Evolutionary conservation across 2,113 vertebrate species (phyloP), one percentile per base, ranked within the genome.

Genomic region (Gymnarchus niloticus): DNA sequence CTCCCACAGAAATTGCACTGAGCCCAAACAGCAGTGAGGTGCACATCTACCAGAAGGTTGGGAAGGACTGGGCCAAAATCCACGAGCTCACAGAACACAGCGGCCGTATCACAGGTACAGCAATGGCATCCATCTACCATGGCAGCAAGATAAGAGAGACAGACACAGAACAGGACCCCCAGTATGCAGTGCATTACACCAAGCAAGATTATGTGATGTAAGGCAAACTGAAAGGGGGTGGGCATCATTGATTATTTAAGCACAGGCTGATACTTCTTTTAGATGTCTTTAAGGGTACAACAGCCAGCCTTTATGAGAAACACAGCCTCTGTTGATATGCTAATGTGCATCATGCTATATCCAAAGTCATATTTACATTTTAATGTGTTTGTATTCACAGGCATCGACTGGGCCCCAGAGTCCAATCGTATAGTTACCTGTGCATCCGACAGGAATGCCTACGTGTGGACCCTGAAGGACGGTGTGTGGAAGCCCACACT

Each of bases 371-470:
- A 48, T 48, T 25, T 19, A 12, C 3, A 6, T 48, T 48, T 3
- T 14, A 73, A 73, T 73, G 44, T n/a, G 76, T 48, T n/a, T 41
- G 41, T 78, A 48, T 81, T 83, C 85, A 19, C 88, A 96, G 95
- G 95, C 9, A 92, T 95, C 6, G 95, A 95, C 89, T 96, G 95
- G 95, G 95, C 94, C 8, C 93, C 94, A 0, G 90, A 93, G 87
- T 93, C 95, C 83, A 95, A 96, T 89, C 94, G 94, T 48, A 95
- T 96, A 5, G 95, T 96, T 87, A 95, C 94, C 0, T 96, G 95
- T 51, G 94, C 94, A 12, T 90, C 93, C 0, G 95, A 96, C 89
- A 92, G 95, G 2, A 96, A 96, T 6, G 95, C 95, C 86, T 96
- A 96, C 1, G 95, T 96, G 84, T 96, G 95, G 95, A 93, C 91